Evolutionary conservation across 2,113 vertebrate genomes (phyloP).

Genomic region (Numenius arquata): DNA sequence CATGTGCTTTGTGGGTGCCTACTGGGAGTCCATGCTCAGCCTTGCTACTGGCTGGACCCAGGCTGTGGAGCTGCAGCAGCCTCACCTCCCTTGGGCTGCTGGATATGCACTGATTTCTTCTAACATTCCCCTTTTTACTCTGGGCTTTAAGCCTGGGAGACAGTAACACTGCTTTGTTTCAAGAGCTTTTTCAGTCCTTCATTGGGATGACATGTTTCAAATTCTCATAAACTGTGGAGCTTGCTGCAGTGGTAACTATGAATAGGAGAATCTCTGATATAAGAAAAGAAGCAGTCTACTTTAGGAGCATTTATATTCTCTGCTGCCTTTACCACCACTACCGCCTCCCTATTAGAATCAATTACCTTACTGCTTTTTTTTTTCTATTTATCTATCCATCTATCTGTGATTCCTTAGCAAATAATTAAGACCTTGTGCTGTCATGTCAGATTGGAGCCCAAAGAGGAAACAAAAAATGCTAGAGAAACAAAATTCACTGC

Average conservation of each 20-base stretch:
- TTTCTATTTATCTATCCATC: neutral
- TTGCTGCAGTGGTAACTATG: neutral
- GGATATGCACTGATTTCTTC: neutral
- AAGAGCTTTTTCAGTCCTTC: neutral
- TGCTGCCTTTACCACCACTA: neutral
- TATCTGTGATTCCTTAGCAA: neutral
- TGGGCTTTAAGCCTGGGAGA: neutral
- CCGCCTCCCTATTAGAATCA: neutral
- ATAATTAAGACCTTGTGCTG: neutral
- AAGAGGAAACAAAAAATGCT: neutral
- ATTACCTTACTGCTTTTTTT: neutral
- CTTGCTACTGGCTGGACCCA: fast-evolving
- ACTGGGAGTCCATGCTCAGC: neutral
- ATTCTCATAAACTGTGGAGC: neutral
- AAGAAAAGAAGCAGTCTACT: neutral
- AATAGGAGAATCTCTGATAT: neutral
- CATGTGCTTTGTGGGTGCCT: neutral
- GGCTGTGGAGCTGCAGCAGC: neutral
- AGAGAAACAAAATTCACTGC: neutral
- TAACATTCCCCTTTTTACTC: neutral
- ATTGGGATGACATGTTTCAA: neutral
- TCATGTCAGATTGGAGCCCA: neutral
- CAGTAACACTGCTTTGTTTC: neutral
- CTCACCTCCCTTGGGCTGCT: neutral
- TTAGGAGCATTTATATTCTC: slow-evolving; percentile 21